A percentile compares a stretch with the other conserved stretches of the same genome.
Conservation (phyloP, 2,113 vertebrate species). For the Lepidothrix coronata region DNA sequence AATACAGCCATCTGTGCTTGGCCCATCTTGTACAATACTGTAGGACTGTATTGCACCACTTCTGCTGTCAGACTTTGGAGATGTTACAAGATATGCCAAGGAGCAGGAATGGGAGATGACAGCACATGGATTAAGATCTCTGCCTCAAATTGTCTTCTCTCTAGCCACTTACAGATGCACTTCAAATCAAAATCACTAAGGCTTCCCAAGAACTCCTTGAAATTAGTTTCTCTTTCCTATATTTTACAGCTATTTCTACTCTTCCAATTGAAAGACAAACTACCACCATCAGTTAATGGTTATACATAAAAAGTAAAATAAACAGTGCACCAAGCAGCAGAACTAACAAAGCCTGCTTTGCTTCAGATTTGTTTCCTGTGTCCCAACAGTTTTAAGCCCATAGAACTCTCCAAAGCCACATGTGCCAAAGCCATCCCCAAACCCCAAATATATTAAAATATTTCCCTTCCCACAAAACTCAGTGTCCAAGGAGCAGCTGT, state of each 20-base stretch:
- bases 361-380: background rate
- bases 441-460: background rate
- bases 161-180: background rate
- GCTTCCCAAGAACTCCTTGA: background rate
- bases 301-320: background rate
- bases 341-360: background rate
- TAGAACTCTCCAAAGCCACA: background rate
- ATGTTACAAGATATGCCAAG: background rate
- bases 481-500: background rate
- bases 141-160: background rate
- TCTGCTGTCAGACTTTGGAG: background rate
- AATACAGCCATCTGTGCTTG: conserved; percentile 20
- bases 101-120: background rate
- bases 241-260: background rate
- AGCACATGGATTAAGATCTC: background rate
- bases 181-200: background rate
- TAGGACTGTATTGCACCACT: background rate
- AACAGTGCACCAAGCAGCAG: background rate
- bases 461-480: background rate
- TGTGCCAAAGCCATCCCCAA: background rate
- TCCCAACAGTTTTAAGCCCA: background rate
- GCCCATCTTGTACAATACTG: background rate
- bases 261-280: background rate
- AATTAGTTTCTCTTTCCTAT: background rate
- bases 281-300: background rate